These are phyloP conservation scores for Hydriomena furcata DNA, from an alignment of 2,888 invertebrate species.

Conservation along the genomic window DNA sequence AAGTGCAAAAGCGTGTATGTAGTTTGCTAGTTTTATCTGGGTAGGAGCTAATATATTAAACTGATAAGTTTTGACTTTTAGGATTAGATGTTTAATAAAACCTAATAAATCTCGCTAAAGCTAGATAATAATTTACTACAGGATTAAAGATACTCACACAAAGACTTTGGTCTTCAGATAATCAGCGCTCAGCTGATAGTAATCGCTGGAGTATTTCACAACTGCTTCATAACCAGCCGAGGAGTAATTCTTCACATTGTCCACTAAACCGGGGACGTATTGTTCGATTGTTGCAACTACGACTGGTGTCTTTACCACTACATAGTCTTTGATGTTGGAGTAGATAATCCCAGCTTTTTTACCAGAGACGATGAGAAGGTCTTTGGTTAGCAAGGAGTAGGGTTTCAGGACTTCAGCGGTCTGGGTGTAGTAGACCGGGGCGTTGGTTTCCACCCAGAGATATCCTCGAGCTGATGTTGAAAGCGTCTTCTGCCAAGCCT, in stretches of 20 bases:
- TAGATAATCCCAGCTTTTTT: conserved; percentile 80
- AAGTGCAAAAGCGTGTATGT: too few species aligned
- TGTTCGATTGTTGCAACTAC: conserved; percentile 83
- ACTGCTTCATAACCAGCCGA: conserved; percentile 67
- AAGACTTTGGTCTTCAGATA: conserved; percentile 90
- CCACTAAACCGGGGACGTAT: conserved; percentile 88
- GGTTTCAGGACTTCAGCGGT: conserved; percentile 83
- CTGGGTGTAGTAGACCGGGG: conserved; percentile 86
- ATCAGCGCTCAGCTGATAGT: conserved; percentile 78
- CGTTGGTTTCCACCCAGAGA: conserved; percentile 86
- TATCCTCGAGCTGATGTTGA: conserved; percentile 85
- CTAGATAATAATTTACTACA: conserved; percentile 1
- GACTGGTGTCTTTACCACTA: conserved; percentile 75
- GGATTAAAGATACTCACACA: conserved; percentile 85
- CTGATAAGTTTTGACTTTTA: neutral
- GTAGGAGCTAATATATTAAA: too few species aligned
- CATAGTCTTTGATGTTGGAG: conserved; percentile 74
- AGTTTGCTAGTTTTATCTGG: too few species aligned
- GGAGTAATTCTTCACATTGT: conserved; percentile 82
- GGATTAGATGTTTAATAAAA: too few species aligned
- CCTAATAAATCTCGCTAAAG: neutral
- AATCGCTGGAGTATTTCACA: conserved; percentile 75
- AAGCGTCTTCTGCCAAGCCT: conserved; percentile 84
- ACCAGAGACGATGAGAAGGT: conserved; percentile 79
- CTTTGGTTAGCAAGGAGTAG: conserved; percentile 84